Evolutionary conservation across 35 echinoderm and acorn worm genomes (phyloP).

Genomic region (Stichopus chloronotus): DNA sequence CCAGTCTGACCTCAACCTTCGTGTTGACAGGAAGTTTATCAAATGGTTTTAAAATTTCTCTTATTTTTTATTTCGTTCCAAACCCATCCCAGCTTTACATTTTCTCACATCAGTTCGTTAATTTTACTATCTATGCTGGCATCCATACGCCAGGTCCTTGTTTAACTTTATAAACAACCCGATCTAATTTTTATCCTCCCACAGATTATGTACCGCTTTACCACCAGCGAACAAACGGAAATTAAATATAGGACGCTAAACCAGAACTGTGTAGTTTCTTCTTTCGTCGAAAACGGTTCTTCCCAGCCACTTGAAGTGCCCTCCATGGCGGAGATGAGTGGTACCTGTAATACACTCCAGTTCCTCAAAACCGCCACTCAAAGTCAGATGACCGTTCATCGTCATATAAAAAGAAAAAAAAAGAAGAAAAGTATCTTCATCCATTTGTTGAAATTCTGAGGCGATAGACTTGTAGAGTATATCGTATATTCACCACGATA

Average conservation of each 20-base stretch:
- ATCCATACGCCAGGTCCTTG: too few species aligned
- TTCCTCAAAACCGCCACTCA: neutral
- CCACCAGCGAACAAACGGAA: neutral
- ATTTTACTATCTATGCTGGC: too few species aligned
- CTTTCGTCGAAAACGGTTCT: neutral
- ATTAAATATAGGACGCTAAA: neutral
- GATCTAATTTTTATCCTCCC: neutral
- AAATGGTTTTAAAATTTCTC: too few species aligned
- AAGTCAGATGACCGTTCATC: neutral
- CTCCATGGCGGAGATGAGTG: neutral
- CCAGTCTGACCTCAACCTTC: too few species aligned
- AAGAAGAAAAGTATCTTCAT: neutral
- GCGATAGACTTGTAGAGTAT: too few species aligned
- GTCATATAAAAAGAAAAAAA: neutral
- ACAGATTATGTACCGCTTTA: too few species aligned
- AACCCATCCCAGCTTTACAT: too few species aligned
- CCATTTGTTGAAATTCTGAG: too few species aligned
- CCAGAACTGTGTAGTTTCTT: neutral
- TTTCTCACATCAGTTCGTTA: too few species aligned
- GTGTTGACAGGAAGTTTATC: too few species aligned
- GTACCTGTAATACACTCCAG: neutral
- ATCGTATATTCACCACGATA: too few species aligned
- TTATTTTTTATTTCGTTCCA: too few species aligned
- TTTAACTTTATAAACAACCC: neutral
- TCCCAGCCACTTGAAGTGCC: neutral